Evolutionary conservation across 1,140 invertebrate species (phyloP).

Genomic region (Nylanderia fulva): DNA sequence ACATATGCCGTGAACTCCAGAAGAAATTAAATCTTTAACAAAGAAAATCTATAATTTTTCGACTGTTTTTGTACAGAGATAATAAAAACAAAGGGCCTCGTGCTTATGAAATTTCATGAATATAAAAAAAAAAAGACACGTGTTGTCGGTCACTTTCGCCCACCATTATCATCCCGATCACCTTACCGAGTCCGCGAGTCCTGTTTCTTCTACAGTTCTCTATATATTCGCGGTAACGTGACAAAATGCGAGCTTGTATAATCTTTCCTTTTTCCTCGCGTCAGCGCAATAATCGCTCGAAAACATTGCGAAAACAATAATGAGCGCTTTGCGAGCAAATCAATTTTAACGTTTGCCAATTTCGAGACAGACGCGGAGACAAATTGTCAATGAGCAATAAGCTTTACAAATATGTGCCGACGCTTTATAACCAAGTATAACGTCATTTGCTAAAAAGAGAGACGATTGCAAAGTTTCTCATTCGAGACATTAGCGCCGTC

Average conservation of each 20-base stretch:
- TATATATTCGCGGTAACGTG: neutral
- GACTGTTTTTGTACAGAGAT: conserved; percentile 86
- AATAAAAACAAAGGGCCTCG: conserved; percentile 86
- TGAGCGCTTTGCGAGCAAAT: neutral
- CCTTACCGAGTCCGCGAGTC: conserved; percentile 3
- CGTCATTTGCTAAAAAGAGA: neutral
- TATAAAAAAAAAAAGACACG: conserved; percentile 72
- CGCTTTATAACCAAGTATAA: neutral
- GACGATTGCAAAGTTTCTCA: neutral
- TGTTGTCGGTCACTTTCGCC: conserved; percentile 36
- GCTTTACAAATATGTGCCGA: neutral
- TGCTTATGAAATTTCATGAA: conserved; percentile 86
- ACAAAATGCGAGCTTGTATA: neutral
- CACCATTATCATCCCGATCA: conserved; percentile 25
- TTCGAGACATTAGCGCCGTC: conserved; percentile 5
- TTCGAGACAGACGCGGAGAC: neutral
- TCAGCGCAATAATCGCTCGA: neutral
- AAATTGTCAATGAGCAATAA: conserved; percentile 16
- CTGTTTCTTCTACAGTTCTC: neutral
- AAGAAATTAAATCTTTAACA: conserved; percentile 84
- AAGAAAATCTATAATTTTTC: conserved; percentile 86
- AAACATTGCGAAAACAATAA: neutral
- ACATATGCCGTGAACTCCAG: conserved; percentile 85
- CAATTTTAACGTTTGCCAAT: neutral
- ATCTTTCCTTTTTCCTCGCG: neutral